Conservation (phyloP, 2,888 invertebrate species). For the Incurvaria masculella region DNA sequence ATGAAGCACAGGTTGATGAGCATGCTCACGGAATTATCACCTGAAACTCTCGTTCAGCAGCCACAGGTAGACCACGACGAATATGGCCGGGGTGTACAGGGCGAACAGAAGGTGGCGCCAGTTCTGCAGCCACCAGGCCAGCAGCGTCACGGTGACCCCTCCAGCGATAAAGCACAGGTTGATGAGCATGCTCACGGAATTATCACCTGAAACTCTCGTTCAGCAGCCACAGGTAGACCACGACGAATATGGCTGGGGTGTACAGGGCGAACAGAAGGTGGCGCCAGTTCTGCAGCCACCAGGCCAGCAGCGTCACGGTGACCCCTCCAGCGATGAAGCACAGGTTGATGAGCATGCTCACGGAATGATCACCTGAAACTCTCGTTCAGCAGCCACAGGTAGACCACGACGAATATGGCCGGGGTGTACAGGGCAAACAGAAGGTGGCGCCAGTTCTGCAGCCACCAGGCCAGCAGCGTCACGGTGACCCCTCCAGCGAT, state of each 20-base stretch:
- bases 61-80: constrained; percentile 41
- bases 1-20: constrained; percentile 52
- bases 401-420: constrained; percentile 35
- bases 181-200: constrained; percentile 44
- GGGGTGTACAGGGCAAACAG: constrained; percentile 46
- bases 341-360: constrained; percentile 45
- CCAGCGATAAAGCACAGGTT: constrained; percentile 51
- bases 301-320: constrained; percentile 38
- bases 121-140: constrained; percentile 45
- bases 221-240: constrained; percentile 41
- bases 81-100: constrained; percentile 43
- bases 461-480: constrained; percentile 43
- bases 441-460: constrained; percentile 44
- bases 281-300: constrained; percentile 48
- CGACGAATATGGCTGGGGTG: constrained; percentile 37
- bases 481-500: constrained; percentile 46
- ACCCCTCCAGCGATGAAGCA: constrained; percentile 51
- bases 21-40: constrained; percentile 45
- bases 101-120: constrained; percentile 45
- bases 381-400: constrained; percentile 42
- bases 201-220: constrained; percentile 48
- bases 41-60: constrained; percentile 42
- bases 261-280: constrained; percentile 45
- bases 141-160: constrained; percentile 40
- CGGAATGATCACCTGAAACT: constrained; percentile 49